These are phyloP conservation scores for Stomatorhinus ivindoensis DNA, from an alignment of 2,113 vertebrate genomes.

Conservation along the genomic window DNA sequence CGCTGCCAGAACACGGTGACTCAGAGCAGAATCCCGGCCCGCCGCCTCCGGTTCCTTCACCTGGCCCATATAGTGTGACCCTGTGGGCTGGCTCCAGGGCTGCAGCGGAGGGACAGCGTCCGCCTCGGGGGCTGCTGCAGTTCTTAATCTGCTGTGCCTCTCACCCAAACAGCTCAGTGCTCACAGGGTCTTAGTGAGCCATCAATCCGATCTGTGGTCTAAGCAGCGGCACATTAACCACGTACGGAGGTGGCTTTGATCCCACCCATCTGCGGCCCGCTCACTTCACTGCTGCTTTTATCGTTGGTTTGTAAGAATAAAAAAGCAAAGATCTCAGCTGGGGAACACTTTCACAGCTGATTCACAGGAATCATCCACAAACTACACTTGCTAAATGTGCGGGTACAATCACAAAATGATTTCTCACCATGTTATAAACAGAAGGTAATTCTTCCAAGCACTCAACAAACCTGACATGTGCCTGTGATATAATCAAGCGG, in stretches of 20 bases:
- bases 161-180: slow-evolving; percentile 37
- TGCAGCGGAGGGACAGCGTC: slow-evolving; percentile 28
- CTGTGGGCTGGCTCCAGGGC: neutral
- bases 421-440: neutral
- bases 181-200: slow-evolving; percentile 48
- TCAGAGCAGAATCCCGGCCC: neutral
- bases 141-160: slow-evolving; percentile 44
- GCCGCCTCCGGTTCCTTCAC: neutral
- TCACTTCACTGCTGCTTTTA: neutral
- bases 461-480: neutral
- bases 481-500: neutral
- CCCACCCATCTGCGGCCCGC: slow-evolving; percentile 21
- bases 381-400: neutral
- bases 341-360: neutral
- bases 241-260: slow-evolving; percentile 20
- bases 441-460: neutral
- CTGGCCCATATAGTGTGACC: neutral
- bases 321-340: neutral
- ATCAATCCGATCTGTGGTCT: slow-evolving; percentile 57
- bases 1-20: neutral
- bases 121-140: neutral
- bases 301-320: neutral
- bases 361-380: neutral
- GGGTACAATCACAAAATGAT: neutral
- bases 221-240: slow-evolving; percentile 46